Conservation (phyloP, 2,797 vertebrate genomes). For the Rhynchotus rufescens region DNA sequence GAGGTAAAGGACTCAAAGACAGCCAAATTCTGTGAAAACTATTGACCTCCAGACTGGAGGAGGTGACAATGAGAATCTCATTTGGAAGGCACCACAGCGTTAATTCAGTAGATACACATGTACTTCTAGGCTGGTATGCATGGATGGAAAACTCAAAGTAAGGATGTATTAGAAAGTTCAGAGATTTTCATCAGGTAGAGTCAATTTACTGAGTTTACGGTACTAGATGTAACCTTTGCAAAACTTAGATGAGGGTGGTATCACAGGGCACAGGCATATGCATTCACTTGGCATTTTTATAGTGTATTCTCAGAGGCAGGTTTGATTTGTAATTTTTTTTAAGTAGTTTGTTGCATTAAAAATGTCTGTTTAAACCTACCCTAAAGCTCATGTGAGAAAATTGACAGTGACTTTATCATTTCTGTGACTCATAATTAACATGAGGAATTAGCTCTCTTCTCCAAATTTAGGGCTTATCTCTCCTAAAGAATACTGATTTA, state of each 20-base stretch:
- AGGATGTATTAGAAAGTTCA: not conserved
- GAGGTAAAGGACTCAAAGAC: not conserved
- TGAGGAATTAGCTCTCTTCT: constrained; percentile 53
- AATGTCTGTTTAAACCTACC: constrained; percentile 54
- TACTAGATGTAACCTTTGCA: not conserved
- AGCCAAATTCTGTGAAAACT: not conserved
- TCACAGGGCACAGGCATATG: constrained; percentile 21
- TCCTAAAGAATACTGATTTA: constrained; percentile 60
- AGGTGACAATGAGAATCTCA: not conserved
- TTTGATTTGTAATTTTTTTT: not conserved
- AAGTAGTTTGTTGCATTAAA: not conserved
- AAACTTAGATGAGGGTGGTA: not conserved
- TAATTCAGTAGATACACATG: not conserved
- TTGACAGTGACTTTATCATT: constrained; percentile 42
- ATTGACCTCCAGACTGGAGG: not conserved
- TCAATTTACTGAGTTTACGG: not conserved
- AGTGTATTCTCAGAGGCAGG: not conserved
- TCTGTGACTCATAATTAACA: constrained; percentile 47
- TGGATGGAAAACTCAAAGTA: constrained; percentile 7
- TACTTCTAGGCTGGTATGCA: not conserved
- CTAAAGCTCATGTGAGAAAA: constrained; percentile 57
- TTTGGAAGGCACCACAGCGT: not conserved
- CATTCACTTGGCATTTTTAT: not conserved
- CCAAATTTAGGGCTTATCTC: constrained; percentile 51
- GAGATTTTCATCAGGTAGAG: not conserved